These are phyloP conservation scores for Callionymus lyra DNA, from an alignment of 2,113 vertebrate species.

Conservation along the genomic window DNA sequence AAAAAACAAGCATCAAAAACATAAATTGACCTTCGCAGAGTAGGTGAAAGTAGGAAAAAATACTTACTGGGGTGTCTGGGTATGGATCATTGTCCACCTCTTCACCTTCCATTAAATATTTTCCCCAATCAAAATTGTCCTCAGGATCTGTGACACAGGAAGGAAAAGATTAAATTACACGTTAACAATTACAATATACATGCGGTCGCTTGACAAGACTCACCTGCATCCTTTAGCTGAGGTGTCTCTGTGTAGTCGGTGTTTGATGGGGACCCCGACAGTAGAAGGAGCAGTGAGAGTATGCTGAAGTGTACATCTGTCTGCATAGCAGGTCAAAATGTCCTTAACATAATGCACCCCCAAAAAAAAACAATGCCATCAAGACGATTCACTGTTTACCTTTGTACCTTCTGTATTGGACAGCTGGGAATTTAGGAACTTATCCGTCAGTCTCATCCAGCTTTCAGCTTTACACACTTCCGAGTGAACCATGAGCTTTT, in stretches of 20 bases:
- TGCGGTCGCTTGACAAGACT: slow-evolving; percentile 13
- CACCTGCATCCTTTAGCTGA: slow-evolving; percentile 67
- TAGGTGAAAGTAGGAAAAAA: neutral
- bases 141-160: slow-evolving; percentile 67
- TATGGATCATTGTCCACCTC: slow-evolving; percentile 75
- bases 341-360: neutral
- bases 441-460: slow-evolving; percentile 82
- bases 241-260: slow-evolving; percentile 80
- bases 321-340: slow-evolving; percentile 28
- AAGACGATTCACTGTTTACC: slow-evolving; percentile 55
- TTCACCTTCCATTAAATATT: slow-evolving; percentile 88
- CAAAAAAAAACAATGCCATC: too few relatives aligned
- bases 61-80: slow-evolving; percentile 83
- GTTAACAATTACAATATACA: too few relatives aligned
- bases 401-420: slow-evolving; percentile 72
- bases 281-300: slow-evolving; percentile 78
- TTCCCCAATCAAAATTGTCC: slow-evolving; percentile 89
- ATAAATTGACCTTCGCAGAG: neutral
- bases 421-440: slow-evolving; percentile 81
- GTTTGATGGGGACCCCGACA: slow-evolving; percentile 90
- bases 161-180: neutral
- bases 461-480: slow-evolving; percentile 88
- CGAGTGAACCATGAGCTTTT: slow-evolving; percentile 90
- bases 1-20: neutral
- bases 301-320: slow-evolving; percentile 78